Evolutionary conservation across 2,113 vertebrate species (phyloP), one percentile per base, ranked within the genome.

Genomic region (Aepyceros melampus): DNA sequence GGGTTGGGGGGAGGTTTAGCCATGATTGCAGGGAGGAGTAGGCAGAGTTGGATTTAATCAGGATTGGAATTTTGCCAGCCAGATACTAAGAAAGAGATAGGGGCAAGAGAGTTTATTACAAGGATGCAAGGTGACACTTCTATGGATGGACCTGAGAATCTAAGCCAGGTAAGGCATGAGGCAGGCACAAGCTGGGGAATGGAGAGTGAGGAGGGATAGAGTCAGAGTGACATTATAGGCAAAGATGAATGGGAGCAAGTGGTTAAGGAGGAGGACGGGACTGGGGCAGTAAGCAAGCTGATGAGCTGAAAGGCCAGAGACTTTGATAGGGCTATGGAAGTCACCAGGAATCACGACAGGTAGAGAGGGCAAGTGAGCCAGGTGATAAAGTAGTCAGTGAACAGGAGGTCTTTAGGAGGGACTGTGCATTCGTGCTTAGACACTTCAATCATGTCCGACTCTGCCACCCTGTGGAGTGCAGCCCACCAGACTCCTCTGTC

Each of bases 1-100:
- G 58, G 60, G 8, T n/a, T 2, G 7, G n/a, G n/a, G 27, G 29
- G 13, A 49, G 60, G 49, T 45, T 84, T 55, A 91, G 86, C 60
- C 36, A 7, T 56, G 78, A 89, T 62, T 78, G 49, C 60, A 91
- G 76, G 86, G 91, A 94, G 36, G 60, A 82, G 53, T 25, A 90
- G 49, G 9, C 87, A 51, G 79, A 95, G 85, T 19, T 85, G 55
- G 58, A 58, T 82, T 92, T 92, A 55, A 96, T 97, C 96, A 71
- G 82, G 45, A 67, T 27, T 86, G 94, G 82, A 55, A 79, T 91
- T 86, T 91, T 94, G 67, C 96, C 94, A 93, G 67, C 43, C 78
- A 87, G 89, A 95, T 33, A 78, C 74, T 29, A 93, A 91, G 95
- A 79, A 62, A 10, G 36, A 93, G 84, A 36, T 78, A 56, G 36